Evolutionary conservation across 2,113 vertebrate genomes (phyloP).

Genomic region (Oreocharis arfaki): DNA sequence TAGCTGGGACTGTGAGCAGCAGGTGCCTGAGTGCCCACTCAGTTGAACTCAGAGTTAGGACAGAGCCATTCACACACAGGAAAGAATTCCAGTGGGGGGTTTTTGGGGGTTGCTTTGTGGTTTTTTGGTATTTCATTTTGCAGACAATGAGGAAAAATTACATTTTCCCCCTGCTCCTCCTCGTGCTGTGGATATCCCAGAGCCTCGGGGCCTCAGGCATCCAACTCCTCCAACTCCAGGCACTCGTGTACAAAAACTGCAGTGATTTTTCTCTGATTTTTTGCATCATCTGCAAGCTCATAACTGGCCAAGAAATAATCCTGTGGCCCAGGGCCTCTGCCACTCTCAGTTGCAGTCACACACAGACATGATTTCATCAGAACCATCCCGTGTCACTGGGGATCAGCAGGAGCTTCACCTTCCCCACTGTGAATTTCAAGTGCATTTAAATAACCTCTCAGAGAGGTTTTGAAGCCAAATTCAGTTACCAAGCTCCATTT

Average conservation of each 20-base stretch:
- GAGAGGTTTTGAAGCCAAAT: background rate
- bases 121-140: background rate
- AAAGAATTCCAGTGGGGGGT: rapidly evolving
- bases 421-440: background rate
- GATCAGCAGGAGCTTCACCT: background rate
- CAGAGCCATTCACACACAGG: background rate
- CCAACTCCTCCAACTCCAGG: background rate
- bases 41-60: background rate
- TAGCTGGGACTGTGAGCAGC: background rate
- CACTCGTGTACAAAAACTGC: rapidly evolving
- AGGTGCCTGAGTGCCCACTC: background rate
- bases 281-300: background rate
- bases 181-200: background rate
- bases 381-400: background rate
- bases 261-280: background rate
- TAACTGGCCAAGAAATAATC: background rate
- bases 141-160: background rate
- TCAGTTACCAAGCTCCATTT: background rate
- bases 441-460: background rate
- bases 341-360: background rate
- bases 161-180: background rate
- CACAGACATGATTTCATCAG: background rate
- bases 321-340: background rate
- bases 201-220: background rate
- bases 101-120: background rate